phyloP scores from a whole-genome alignment of 2,113 vertebrate genomes.

The Gobius niger region DNA sequence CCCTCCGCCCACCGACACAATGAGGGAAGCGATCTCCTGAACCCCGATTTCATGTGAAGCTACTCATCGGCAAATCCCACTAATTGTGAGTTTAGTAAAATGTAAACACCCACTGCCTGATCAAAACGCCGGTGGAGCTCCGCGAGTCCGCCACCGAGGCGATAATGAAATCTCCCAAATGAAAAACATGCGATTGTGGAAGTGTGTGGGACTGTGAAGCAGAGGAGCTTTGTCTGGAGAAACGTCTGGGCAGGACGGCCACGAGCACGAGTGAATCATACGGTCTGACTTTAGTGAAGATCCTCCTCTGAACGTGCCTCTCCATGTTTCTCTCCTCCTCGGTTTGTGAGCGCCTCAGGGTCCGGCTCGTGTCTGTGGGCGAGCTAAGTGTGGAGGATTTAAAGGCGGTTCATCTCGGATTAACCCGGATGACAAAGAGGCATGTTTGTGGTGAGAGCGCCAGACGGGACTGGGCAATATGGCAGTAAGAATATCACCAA shows the following conservation, averaged over 20 bases:
- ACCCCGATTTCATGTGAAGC: conserved; percentile 36
- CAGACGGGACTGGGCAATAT: too few species aligned
- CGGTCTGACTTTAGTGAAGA: conserved; percentile 43
- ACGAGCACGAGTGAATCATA: conserved; percentile 40
- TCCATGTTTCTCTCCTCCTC: too few species aligned
- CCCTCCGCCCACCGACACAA: too few species aligned
- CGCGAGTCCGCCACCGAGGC: conserved; percentile 40
- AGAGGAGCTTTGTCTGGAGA: too few species aligned
- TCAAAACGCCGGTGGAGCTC: conserved; percentile 34
- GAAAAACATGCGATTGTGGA: conserved; percentile 43
- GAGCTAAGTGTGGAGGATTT: conserved; percentile 62
- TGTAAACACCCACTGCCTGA: conserved; percentile 38
- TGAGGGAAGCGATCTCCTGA: too few species aligned
- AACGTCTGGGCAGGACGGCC: too few species aligned
- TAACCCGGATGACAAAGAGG: conserved; percentile 57
- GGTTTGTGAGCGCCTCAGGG: too few species aligned
- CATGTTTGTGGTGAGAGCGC: conserved; percentile 31
- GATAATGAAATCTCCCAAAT: conserved; percentile 36
- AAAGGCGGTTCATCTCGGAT: conserved; percentile 53
- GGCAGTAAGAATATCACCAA: too few species aligned
- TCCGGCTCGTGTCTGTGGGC: background rate
- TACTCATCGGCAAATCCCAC: conserved; percentile 32
- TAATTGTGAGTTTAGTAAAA: conserved; percentile 51
- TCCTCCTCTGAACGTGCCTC: background rate
- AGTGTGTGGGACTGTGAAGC: conserved; percentile 12